These are phyloP conservation scores for Barnardius zonarius DNA, from an alignment of 2,113 vertebrate species.

Conservation along the genomic window DNA sequence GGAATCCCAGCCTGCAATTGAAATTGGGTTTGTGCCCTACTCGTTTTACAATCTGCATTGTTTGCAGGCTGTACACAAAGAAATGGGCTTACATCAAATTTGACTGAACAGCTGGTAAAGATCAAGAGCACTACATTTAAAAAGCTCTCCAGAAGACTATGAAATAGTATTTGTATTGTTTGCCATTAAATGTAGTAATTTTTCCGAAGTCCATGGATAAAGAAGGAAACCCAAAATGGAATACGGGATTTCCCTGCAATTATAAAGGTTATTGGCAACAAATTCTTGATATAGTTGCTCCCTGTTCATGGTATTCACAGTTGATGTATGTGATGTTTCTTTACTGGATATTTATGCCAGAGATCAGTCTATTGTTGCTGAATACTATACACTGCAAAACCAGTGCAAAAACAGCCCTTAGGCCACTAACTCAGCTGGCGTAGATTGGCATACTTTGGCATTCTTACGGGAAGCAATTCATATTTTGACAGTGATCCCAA, in stretches of 20 bases:
- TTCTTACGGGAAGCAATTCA: background rate
- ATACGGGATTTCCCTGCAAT: constrained; percentile 38
- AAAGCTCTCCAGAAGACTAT: background rate
- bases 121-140: background rate
- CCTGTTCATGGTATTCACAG: background rate
- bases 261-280: background rate
- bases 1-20: constrained; percentile 47
- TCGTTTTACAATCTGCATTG: constrained; percentile 33
- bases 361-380: background rate
- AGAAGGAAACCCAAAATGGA: constrained; percentile 9
- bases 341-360: background rate
- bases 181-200: background rate
- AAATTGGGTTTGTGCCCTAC: background rate
- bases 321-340: background rate
- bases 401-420: background rate
- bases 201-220: background rate
- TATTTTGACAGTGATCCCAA: background rate
- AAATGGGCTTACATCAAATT: background rate
- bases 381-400: background rate
- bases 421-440: background rate
- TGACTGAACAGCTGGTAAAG: constrained; percentile 1
- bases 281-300: background rate
- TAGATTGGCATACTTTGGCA: background rate
- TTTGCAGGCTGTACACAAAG: constrained; percentile 24
- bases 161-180: background rate